phyloP scores from a whole-genome alignment of 2,113 vertebrate species.

The Ammodramus savannarum region DNA sequence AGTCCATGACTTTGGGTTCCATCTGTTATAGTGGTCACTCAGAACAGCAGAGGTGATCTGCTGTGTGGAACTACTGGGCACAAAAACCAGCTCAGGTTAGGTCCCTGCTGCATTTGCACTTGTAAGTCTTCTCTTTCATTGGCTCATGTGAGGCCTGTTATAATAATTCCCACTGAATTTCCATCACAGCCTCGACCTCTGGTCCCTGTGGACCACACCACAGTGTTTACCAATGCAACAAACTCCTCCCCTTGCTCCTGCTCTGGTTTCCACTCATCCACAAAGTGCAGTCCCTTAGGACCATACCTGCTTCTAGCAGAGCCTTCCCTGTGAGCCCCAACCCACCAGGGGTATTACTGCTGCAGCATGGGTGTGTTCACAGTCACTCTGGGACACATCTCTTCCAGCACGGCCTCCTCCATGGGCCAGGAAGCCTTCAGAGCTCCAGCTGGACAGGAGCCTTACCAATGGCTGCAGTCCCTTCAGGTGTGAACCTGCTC shows the following conservation, averaged over 20 bases:
- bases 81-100: background rate
- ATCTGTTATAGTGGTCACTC: background rate
- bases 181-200: rapidly evolving
- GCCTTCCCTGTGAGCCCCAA: background rate
- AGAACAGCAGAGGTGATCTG: background rate
- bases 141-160: background rate
- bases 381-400: background rate
- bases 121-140: background rate
- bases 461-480: background rate
- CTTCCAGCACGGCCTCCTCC: background rate
- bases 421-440: background rate
- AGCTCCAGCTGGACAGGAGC: background rate
- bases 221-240: background rate
- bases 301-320: background rate
- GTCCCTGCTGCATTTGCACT: background rate
- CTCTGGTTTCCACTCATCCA: background rate
- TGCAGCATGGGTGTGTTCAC: background rate
- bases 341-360: background rate
- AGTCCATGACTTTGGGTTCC: background rate
- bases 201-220: background rate
- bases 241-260: background rate
- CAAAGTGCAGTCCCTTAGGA: background rate
- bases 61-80: background rate
- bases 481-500: background rate
- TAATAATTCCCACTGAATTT: background rate